Conservation (phyloP, 1,140 invertebrate species). For the Dendroctonus ponderosae region DNA sequence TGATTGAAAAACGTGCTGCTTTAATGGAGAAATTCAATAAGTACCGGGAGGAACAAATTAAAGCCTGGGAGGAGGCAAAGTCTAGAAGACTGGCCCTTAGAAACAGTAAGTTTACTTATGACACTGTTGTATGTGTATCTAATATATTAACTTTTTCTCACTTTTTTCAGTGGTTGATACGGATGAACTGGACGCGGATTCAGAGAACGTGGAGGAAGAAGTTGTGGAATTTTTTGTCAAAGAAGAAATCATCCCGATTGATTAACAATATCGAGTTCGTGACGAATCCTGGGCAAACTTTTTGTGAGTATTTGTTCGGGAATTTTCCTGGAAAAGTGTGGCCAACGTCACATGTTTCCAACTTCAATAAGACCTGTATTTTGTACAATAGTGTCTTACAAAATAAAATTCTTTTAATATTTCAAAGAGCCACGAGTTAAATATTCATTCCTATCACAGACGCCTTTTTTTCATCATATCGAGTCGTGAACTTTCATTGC, state of each 20-base stretch:
- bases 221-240: constrained; percentile 96
- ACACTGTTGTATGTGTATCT: constrained; percentile 17
- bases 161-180: constrained; percentile 83
- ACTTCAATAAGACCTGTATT: constrained; percentile 6
- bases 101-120: constrained; percentile 66
- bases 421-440: not conserved
- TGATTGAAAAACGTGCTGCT: constrained; percentile 89
- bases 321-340: not conserved
- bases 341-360: not conserved
- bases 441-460: too few species aligned
- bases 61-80: constrained; percentile 76
- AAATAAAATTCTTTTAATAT: constrained; percentile 23
- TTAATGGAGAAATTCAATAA: constrained; percentile 87
- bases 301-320: not conserved
- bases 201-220: constrained; percentile 90
- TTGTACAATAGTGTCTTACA: constrained; percentile 22
- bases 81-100: constrained; percentile 78
- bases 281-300: constrained; percentile 18
- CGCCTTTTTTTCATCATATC: too few species aligned
- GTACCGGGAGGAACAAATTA: constrained; percentile 71
- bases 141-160: constrained; percentile 1
- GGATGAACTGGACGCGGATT: constrained; percentile 82
- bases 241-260: constrained; percentile 84
- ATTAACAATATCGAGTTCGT: constrained; percentile 46
- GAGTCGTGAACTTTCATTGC: too few species aligned